Conservation (phyloP, 2,888 invertebrate genomes). For the Trachelus troglodyta region DNA sequence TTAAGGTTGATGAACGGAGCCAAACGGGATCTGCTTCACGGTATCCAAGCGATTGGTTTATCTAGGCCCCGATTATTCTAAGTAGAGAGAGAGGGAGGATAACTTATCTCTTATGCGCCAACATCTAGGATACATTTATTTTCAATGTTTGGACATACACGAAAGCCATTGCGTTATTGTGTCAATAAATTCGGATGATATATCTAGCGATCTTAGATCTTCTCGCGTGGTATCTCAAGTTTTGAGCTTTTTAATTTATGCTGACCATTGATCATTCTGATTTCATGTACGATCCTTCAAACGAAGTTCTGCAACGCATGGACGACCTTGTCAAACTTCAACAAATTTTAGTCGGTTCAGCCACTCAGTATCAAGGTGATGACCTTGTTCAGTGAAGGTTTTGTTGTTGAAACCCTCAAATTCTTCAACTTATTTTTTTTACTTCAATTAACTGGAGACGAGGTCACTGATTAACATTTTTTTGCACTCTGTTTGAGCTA, state of each 20-base stretch:
- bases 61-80: neutral
- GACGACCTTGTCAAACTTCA: neutral
- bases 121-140: neutral
- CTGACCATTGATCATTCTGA: neutral
- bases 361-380: neutral
- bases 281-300: neutral
- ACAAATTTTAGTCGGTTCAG: neutral
- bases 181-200: neutral
- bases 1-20: neutral
- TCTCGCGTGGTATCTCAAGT: neutral
- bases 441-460: neutral
- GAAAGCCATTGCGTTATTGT: neutral
- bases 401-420: neutral
- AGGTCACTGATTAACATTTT: neutral
- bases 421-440: neutral
- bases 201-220: neutral
- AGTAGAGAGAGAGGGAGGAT: neutral
- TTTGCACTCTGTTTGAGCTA: no score
- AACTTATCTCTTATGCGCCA: neutral
- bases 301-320: neutral
- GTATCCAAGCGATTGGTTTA: constrained; percentile 8
- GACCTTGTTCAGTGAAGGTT: neutral
- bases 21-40: constrained; percentile 28
- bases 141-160: neutral
- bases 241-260: neutral